Conservation (phyloP, 1,140 invertebrate species). For the Drosophila nikananu region DNA sequence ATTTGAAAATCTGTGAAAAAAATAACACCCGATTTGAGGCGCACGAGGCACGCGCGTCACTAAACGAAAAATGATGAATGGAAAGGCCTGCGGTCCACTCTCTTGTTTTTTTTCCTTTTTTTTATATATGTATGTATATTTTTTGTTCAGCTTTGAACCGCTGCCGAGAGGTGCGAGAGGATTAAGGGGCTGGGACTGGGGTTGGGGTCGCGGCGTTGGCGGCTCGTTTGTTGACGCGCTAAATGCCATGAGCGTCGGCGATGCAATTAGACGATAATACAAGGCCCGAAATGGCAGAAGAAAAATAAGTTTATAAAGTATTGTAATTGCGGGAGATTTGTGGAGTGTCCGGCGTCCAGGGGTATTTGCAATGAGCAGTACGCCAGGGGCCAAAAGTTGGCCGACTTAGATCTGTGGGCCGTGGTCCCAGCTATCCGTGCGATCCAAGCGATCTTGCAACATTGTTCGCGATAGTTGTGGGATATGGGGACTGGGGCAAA, state of each 20-base stretch:
- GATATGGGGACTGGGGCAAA: constrained; percentile 43
- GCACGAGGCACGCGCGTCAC: constrained; percentile 81
- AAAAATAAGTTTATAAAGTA: constrained; percentile 55
- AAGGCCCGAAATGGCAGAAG: constrained; percentile 29
- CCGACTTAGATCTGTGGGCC: constrained; percentile 41
- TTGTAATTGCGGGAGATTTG: constrained; percentile 51
- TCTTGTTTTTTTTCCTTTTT: constrained; percentile 20
- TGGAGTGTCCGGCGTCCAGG: constrained; percentile 28
- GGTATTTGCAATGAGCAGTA: constrained; percentile 46
- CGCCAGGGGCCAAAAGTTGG: constrained; percentile 41
- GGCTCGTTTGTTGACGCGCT: constrained; percentile 81
- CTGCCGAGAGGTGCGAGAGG: constrained; percentile 33
- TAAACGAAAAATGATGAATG: constrained; percentile 81
- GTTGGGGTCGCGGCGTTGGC: constrained; percentile 61
- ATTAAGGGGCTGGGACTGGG: constrained; percentile 23
- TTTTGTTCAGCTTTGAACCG: constrained; percentile 21
- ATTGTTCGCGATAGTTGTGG: constrained; percentile 29
- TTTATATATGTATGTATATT: constrained; percentile 10
- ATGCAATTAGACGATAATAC: constrained; percentile 81
- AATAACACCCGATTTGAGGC: constrained; percentile 67
- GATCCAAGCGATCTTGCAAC: constrained; percentile 58
- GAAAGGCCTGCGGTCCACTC: constrained; percentile 64
- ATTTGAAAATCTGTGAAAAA: constrained; percentile 75
- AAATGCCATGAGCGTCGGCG: constrained; percentile 77
- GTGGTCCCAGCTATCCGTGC: constrained; percentile 32